Evolutionary conservation across 2,797 vertebrate genomes (phyloP).

Genomic region (Geotrypetes seraphini): DNA sequence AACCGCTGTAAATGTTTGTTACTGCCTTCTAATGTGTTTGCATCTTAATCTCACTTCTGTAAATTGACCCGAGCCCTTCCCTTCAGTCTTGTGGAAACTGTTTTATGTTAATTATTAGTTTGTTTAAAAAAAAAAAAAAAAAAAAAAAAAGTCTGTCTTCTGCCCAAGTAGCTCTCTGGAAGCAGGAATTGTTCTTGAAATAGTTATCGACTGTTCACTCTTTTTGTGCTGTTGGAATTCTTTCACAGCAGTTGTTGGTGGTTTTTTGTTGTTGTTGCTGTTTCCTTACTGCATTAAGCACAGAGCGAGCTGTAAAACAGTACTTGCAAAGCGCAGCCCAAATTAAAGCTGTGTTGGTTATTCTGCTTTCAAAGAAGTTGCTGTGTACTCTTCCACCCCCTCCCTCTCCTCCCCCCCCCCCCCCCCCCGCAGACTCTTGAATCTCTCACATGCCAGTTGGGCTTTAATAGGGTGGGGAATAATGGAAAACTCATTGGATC

Average conservation of each 20-base stretch:
- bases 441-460: slow-evolving; percentile 72
- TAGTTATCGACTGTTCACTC: slow-evolving; percentile 19
- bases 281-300: slow-evolving; percentile 30
- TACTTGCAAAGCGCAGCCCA: slow-evolving; percentile 35
- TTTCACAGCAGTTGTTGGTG: no score
- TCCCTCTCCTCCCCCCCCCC: no score
- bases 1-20: no score
- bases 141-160: slow-evolving; percentile 10
- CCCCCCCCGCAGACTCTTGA: slow-evolving; percentile 50
- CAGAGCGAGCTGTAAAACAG: slow-evolving; percentile 44
- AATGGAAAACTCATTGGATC: slow-evolving; percentile 88
- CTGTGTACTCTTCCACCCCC: no score
- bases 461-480: slow-evolving; percentile 86
- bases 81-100: slow-evolving; percentile 26
- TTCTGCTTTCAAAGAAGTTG: slow-evolving; percentile 53
- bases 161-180: slow-evolving; percentile 32
- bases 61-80: slow-evolving; percentile 21
- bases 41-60: slow-evolving; percentile 25
- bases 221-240: slow-evolving; percentile 20
- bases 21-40: slow-evolving; percentile 21
- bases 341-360: slow-evolving; percentile 57
- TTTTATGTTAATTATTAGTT: slow-evolving; percentile 22
- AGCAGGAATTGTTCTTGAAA: slow-evolving; percentile 43
- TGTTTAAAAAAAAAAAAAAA: no score
- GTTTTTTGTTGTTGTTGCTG: no score